Evolutionary conservation across 2,888 invertebrate genomes (phyloP), one percentile per base, ranked within the genome.

Genomic region (Noctua pronuba): DNA sequence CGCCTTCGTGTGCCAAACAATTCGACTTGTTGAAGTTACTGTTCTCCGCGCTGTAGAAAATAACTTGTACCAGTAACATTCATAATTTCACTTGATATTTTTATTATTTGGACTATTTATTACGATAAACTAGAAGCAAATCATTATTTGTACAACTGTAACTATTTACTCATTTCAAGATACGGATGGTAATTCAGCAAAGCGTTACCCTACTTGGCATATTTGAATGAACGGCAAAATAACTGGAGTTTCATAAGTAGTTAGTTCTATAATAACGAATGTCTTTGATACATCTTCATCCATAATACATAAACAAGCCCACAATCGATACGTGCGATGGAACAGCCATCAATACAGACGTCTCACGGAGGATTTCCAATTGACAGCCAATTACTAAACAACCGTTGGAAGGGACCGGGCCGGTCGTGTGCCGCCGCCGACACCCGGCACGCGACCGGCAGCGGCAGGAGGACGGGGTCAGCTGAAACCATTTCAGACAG

Each of bases 311-410:
- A 49, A 31, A 58, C 41, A 58, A 66, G 31, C 16, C 24, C 41
- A 8, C 24, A 62, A 52, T 52, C 31, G 18, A 49, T 49, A 35
- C 21, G 18, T 60, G 41, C 5, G 58, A 41, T 31, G 4, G 55
- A 76, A 66, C 73, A 70, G 60, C 55, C 70, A 71, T 81, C 77
- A 73, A 66, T 71, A 77, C 49, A 18, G 52, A 8, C 28, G 31
- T 11, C 35, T 41, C 44, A 52, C 58, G 66, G 41, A 80, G 58
- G 64, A 58, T 82, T 73, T 58, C 70, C 75, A 71, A 73, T 28
- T 73, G 81, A 80, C 82, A 71, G 70, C 52, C 76, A 82, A 80
- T 82, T 80, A 82, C 76, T 46, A 71, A 73, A 35, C 73, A 31
- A 60, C 8, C 41, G n/a, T 18, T 66, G 35, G 3, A 60, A 18